A percentile compares a stretch with the other conserved stretches of the same genome.
phyloP scores from a whole-genome alignment of 30 jellyfish, hydroid and myxozoan species.

The Chironex yamaguchii region DNA sequence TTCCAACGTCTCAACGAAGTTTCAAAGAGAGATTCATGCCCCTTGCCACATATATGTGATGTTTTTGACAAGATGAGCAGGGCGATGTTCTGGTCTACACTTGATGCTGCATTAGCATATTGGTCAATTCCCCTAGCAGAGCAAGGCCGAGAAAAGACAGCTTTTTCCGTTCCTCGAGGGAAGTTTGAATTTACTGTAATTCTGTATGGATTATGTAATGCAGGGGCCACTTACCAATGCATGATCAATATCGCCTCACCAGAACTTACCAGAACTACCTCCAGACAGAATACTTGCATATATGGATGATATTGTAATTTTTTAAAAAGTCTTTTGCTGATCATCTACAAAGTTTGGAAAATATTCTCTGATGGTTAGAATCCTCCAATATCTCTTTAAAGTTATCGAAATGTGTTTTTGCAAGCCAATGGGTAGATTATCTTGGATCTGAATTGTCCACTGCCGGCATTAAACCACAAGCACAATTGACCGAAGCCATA shows the following conservation, averaged over 20 bases:
- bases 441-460: conserved; percentile 46
- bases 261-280: conserved; percentile 37
- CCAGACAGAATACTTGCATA: conserved; percentile 13
- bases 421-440: conserved; percentile 37
- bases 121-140: conserved; percentile 65
- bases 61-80: conserved; percentile 42
- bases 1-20: conserved; percentile 48
- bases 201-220: conserved; percentile 63
- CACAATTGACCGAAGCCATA: conserved; percentile 27
- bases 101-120: conserved; percentile 54
- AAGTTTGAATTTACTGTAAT: conserved; percentile 54
- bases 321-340: conserved; percentile 14
- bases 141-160: conserved; percentile 27
- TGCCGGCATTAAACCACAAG: conserved; percentile 28
- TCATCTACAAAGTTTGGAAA: conserved; percentile 26
- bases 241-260: conserved; percentile 29
- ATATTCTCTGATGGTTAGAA: neutral
- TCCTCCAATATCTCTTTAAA: conserved; percentile 37
- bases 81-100: conserved; percentile 36
- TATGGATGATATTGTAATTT: conserved; percentile 28
- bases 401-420: conserved; percentile 36
- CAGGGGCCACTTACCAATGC: conserved; percentile 59
- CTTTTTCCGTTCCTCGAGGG: conserved; percentile 60
- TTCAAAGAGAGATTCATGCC: conserved; percentile 53
- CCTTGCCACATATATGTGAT: conserved; percentile 66